A percentile compares a stretch with the other conserved stretches of the same genome.
Evolutionary conservation across 2,113 vertebrate species (phyloP).

Genomic region (Deroptyus accipitrinus): DNA sequence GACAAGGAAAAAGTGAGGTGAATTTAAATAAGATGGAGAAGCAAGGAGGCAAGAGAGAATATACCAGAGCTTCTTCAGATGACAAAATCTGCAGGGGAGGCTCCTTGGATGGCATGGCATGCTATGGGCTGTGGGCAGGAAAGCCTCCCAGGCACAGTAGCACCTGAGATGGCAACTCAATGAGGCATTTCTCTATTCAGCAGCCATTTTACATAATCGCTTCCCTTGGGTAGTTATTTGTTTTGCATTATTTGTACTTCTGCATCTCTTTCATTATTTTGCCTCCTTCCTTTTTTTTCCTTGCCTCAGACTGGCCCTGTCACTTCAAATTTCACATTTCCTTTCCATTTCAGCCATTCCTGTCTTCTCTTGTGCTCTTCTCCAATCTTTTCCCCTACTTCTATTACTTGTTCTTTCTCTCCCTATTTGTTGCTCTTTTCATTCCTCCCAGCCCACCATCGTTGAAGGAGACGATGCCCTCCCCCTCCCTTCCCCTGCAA

Average conservation of each 20-base stretch:
- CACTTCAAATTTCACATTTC: background rate
- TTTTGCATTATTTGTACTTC: background rate
- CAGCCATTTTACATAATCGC: background rate
- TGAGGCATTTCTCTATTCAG: background rate
- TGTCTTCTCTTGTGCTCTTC: background rate
- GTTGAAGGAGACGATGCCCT: background rate
- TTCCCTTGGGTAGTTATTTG: background rate
- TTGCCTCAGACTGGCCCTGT: background rate
- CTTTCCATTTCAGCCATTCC: background rate
- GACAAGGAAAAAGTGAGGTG: background rate
- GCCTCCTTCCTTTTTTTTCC: background rate
- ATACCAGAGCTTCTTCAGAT: background rate
- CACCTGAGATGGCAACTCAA: background rate
- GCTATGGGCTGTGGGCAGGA: background rate
- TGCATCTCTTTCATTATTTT: background rate
- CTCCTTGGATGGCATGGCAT: background rate
- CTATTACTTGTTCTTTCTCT: slow-evolving; percentile 33
- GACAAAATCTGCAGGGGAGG: background rate
- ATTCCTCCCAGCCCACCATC: slow-evolving; percentile 53
- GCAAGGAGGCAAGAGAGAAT: background rate
- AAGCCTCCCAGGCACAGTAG: background rate
- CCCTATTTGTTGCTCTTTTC: slow-evolving; percentile 25
- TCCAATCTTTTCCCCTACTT: background rate
- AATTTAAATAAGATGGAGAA: background rate
- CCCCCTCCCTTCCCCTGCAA: background rate